Base-by-base conservation (phyloP, 2,797 vertebrate species). In the Lophius americanus region DNA sequence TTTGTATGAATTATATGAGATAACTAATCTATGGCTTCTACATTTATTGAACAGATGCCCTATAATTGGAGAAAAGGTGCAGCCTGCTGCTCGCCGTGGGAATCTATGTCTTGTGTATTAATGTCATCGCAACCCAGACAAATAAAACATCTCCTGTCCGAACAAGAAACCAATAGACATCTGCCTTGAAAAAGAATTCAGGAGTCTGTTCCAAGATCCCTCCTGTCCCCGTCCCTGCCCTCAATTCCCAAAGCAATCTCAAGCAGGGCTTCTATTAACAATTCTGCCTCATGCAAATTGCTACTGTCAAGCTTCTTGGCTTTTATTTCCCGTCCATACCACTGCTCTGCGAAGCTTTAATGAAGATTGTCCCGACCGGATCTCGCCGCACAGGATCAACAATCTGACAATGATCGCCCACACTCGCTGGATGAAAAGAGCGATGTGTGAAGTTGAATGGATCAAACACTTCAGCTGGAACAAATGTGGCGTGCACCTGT, bases 241-340 rank as follows among this genome's bases (percentile, higher is more conserved):
- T 86, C 82, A 87, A 86, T 88, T 87, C 86, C 88, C 89, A 82
- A 82, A 84, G 89, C 87, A 89, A 90, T 92, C 86, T 88, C 70
- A 83, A 90, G 83, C 79, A 85, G 87, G 69, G 63, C 61, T 86
- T 87, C 83, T 87, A 89, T 88, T 88, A 89, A 90, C 91, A 90
- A 88, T 89, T 85, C 73, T 71, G 80, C 76, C 73, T 89, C 81
- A 93, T 90, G 90, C 88, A 92, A 91, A 92, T 89, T 86, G 82
- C 79, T 84, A 76, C 81, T 81, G 87, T 83, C 87, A 89, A 84
- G 79, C 81, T 75, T 62, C 66, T 47, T 78, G 81, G 78, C 86
- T 89, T 12, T 89, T 78, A 85, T 86, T 82, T 78, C 80, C 69
- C 36, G 60, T 79, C 73, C 77, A 70, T 38, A 70, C 60, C 14